phyloP scores from a whole-genome alignment of 2,113 vertebrate species.

The Cyanoramphus novaezelandiae region DNA sequence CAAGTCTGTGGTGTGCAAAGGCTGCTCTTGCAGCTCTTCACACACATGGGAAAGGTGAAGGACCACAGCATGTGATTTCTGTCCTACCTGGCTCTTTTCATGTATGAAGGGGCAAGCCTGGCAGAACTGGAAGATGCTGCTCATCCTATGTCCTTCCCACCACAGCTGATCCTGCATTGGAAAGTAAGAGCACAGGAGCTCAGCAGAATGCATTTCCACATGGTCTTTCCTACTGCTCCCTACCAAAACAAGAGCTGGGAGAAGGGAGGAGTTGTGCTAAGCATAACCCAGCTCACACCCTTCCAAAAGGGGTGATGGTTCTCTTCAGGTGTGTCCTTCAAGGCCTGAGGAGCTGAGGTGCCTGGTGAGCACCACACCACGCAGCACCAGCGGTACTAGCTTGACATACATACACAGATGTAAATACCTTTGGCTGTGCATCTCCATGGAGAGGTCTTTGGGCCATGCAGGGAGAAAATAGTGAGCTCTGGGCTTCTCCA shows the following conservation, averaged over 20 bases:
- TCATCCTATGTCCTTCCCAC: not conserved
- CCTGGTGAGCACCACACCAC: not conserved
- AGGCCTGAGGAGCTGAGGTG: not conserved
- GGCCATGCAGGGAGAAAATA: not conserved
- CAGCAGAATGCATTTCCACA: not conserved
- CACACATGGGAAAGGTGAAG: fast-evolving
- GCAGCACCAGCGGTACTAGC: not conserved
- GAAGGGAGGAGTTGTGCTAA: not conserved
- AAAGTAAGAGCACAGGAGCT: not conserved
- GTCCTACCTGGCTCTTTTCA: not conserved
- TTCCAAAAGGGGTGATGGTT: not conserved
- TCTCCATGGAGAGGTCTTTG: not conserved
- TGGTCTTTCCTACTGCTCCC: not conserved
- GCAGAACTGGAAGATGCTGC: not conserved
- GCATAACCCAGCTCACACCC: not conserved
- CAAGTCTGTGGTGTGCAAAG: not conserved
- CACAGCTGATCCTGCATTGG: not conserved
- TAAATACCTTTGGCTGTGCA: not conserved
- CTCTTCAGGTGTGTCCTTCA: not conserved
- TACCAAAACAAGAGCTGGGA: not conserved
- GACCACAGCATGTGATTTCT: not conserved
- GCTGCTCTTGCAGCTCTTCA: not conserved
- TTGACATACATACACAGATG: not conserved
- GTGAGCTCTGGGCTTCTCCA: not conserved
- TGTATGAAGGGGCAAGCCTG: not conserved